Percentiles rank a stretch among this genome's conserved stretches.
phyloP scores from a whole-genome alignment of 1,140 invertebrate species.

The Neodiprion virginianus region DNA sequence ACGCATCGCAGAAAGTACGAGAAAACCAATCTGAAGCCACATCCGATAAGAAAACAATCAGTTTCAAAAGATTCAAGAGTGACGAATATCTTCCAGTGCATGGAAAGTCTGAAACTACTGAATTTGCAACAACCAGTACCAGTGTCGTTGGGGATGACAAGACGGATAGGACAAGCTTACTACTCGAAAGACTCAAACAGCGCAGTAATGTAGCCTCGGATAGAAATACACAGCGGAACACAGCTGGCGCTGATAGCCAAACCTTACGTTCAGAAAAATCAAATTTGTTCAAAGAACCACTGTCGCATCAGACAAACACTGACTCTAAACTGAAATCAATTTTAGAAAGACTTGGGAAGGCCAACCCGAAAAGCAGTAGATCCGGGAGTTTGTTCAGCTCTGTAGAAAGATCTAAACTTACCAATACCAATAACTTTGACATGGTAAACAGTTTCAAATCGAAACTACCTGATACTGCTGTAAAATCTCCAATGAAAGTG shows the following conservation, averaged over 20 bases:
- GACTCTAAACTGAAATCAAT: constrained; percentile 21
- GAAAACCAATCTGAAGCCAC: constrained; percentile 15
- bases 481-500: constrained; percentile 8
- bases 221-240: neutral
- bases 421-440: constrained; percentile 22
- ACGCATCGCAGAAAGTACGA: constrained; percentile 24
- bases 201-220: neutral
- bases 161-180: constrained; percentile 9
- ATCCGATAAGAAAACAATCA: constrained; percentile 12
- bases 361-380: neutral
- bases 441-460: constrained; percentile 12
- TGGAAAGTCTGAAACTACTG: neutral
- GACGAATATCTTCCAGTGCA: neutral
- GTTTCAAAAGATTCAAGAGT: constrained; percentile 30
- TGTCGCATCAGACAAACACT: neutral
- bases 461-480: constrained; percentile 13
- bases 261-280: neutral
- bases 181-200: constrained; percentile 13
- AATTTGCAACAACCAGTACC: constrained; percentile 1
- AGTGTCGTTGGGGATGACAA: neutral
- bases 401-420: constrained; percentile 12
- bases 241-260: neutral
- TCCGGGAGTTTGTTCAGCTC: neutral
- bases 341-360: constrained; percentile 14
- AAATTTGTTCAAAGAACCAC: neutral